Evolutionary conservation across 2,888 invertebrate species (phyloP).

Genomic region (Busseola fusca): DNA sequence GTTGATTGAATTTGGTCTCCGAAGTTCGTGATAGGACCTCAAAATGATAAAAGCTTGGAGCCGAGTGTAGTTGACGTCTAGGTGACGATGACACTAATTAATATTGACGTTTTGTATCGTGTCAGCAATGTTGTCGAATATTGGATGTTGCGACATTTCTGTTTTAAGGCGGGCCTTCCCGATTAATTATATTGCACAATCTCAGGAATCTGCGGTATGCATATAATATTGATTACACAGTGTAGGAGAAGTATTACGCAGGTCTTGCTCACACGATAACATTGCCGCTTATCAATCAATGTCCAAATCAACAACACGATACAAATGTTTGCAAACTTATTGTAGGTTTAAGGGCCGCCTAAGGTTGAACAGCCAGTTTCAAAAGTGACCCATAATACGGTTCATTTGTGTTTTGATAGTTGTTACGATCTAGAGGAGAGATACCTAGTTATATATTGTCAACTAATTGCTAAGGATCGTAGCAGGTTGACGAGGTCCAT

Average conservation of each 20-base stretch:
- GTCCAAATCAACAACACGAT: too few relatives aligned
- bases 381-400: not conserved
- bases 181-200: not conserved
- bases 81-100: conserved; percentile 31
- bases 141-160: conserved; percentile 1
- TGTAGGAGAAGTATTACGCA: too few relatives aligned
- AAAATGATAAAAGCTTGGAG: conserved; percentile 16
- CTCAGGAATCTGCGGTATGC: not conserved
- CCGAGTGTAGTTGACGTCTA: not conserved
- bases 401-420: not conserved
- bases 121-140: conserved; percentile 10
- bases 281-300: too few relatives aligned
- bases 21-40: conserved; percentile 28
- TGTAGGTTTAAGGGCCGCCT: too few relatives aligned
- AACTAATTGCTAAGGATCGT: too few relatives aligned
- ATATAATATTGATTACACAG: too few relatives aligned
- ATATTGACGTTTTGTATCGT: conserved; percentile 38
- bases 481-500: too few relatives aligned
- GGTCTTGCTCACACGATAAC: too few relatives aligned
- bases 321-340: too few relatives aligned
- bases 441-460: too few relatives aligned
- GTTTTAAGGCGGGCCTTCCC: not conserved
- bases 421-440: not conserved
- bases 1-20: conserved; percentile 42
- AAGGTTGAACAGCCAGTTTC: too few relatives aligned